Conservation (phyloP, 1,140 invertebrate genomes). For the Hycleus phaleratus region DNA sequence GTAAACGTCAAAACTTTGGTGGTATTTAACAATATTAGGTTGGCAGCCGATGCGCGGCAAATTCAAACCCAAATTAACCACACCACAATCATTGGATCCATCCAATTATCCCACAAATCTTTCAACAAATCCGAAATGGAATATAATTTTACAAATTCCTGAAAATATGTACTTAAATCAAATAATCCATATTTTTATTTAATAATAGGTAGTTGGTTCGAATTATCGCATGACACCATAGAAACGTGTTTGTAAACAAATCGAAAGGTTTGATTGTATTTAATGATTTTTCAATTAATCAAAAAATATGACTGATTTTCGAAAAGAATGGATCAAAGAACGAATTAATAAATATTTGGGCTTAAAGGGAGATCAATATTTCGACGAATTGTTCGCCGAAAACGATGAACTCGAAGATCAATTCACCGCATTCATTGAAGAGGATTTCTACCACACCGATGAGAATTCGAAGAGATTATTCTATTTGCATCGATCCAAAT, state of each 20-base stretch:
- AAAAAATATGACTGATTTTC: constrained; percentile 31
- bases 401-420: constrained; percentile 40
- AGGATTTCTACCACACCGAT: constrained; percentile 34
- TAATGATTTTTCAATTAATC: background rate
- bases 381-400: constrained; percentile 40
- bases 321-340: constrained; percentile 43
- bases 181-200: too few species aligned
- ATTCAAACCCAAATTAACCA: background rate
- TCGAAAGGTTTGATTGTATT: background rate
- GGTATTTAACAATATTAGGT: background rate
- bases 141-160: too few species aligned
- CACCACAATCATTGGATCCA: too few species aligned
- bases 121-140: too few species aligned
- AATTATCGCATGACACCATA: background rate
- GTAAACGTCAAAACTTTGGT: constrained; percentile 6
- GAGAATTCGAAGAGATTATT: constrained; percentile 37
- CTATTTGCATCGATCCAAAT: constrained; percentile 42
- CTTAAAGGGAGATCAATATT: constrained; percentile 37
- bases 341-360: constrained; percentile 39
- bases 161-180: too few species aligned
- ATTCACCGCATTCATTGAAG: constrained; percentile 38
- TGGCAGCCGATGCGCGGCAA: background rate
- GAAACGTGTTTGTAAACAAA: constrained; percentile 1
- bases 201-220: too few species aligned
- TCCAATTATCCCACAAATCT: too few species aligned